phyloP scores from a whole-genome alignment of 2,888 invertebrate species.

The Sinohyriopsis cumingii region DNA sequence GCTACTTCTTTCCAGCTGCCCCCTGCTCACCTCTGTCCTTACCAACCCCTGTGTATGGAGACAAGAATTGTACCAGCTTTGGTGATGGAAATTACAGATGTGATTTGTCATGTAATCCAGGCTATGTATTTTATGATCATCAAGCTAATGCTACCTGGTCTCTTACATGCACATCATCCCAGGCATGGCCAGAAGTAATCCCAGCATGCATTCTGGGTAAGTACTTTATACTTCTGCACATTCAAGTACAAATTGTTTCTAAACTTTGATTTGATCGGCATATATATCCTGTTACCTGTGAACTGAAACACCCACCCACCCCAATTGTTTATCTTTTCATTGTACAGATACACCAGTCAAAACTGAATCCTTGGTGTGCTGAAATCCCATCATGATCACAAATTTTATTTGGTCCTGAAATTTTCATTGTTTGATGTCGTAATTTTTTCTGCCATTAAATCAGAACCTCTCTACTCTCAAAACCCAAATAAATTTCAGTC shows the following conservation, averaged over 20 bases:
- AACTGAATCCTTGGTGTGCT: too few species aligned
- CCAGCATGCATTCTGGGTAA: constrained; percentile 38
- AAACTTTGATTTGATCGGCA: neutral
- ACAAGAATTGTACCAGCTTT: constrained; percentile 11
- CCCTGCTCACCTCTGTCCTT: constrained; percentile 31
- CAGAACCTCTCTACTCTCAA: too few species aligned
- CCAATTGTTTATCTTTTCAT: too few species aligned
- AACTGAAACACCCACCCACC: too few species aligned
- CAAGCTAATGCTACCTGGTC: constrained; percentile 13
- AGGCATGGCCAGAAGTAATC: constrained; percentile 21
- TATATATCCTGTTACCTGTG: too few species aligned
- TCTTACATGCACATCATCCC: constrained; percentile 24
- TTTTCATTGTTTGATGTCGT: too few species aligned
- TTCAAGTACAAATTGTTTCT: neutral
- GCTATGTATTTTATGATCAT: constrained; percentile 26
- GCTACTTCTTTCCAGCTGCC: constrained; percentile 26
- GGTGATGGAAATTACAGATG: constrained; percentile 25
- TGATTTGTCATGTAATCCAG: constrained; percentile 29
- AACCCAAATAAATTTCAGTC: too few species aligned
- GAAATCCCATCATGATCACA: too few species aligned
- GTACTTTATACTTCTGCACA: neutral
- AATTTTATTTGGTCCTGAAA: too few species aligned
- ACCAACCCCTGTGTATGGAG: constrained; percentile 20
- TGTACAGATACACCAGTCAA: too few species aligned
- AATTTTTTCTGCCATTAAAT: too few species aligned